Evolutionary conservation across 2,797 vertebrate genomes (phyloP).

Genomic region (Lindbergichthys nudifrons): DNA sequence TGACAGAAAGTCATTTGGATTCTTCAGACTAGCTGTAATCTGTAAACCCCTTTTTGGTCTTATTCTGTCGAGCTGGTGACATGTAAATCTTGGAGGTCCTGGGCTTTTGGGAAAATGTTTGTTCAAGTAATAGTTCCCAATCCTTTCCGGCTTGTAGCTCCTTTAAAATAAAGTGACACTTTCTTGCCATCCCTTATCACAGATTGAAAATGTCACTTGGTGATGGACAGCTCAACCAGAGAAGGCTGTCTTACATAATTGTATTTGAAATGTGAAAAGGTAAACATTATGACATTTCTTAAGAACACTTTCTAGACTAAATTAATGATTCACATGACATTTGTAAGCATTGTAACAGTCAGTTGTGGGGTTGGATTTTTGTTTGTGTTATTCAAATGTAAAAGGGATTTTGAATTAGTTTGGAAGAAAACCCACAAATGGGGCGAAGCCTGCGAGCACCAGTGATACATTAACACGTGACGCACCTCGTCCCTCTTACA

Average conservation of each 20-base stretch:
- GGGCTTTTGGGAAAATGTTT: background rate
- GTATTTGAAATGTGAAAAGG: background rate
- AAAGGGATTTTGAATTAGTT: background rate
- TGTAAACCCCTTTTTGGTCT: background rate
- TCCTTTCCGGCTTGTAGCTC: background rate
- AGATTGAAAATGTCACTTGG: background rate
- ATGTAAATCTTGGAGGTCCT: background rate
- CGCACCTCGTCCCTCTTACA: no score
- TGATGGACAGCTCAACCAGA: background rate
- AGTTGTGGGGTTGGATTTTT: background rate
- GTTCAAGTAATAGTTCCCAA: background rate
- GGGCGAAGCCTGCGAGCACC: no score
- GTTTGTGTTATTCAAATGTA: background rate
- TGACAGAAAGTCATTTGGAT: background rate
- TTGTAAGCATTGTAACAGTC: background rate
- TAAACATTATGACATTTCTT: background rate
- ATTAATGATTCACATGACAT: background rate
- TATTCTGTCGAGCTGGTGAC: background rate
- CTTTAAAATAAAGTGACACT: background rate
- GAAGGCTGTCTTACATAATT: background rate
- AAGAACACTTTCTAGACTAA: background rate
- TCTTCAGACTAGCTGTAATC: background rate
- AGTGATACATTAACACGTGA: no score
- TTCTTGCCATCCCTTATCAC: background rate
- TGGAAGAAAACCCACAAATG: background rate